These are phyloP conservation scores for Sarcophaga variegata DNA, from an alignment of 2,888 invertebrate genomes.

Conservation along the genomic window DNA sequence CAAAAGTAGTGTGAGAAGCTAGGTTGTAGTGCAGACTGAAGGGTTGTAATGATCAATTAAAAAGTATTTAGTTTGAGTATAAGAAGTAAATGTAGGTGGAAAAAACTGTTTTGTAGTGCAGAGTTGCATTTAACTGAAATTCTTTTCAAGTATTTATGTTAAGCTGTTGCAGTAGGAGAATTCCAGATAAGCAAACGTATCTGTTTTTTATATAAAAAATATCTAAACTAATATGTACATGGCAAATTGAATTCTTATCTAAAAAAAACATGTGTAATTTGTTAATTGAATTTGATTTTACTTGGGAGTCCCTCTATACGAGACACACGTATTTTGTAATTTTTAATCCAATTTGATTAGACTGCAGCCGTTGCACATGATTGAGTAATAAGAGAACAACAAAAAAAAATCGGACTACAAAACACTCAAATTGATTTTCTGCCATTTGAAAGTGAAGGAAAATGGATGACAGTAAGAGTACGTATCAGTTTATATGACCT, in stretches of 20 bases:
- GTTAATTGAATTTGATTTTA: constrained; percentile 49
- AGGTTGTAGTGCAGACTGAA: too few species aligned
- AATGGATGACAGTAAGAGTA: background rate
- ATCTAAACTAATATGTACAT: background rate
- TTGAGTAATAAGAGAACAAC: constrained; percentile 27
- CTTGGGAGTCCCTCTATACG: background rate
- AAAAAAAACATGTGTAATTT: background rate
- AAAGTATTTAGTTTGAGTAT: too few species aligned
- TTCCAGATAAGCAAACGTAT: too few species aligned
- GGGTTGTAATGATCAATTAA: too few species aligned
- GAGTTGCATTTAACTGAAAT: too few species aligned
- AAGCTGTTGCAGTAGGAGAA: too few species aligned
- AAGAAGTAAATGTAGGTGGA: too few species aligned
- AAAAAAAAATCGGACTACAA: constrained; percentile 1
- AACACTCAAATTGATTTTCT: constrained; percentile 72
- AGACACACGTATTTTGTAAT: constrained; percentile 26
- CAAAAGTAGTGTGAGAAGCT: too few species aligned
- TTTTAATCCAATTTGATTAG: constrained; percentile 67
- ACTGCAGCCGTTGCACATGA: constrained; percentile 31
- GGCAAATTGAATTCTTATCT: background rate
- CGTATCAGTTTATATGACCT: background rate
- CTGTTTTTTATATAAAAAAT: too few species aligned
- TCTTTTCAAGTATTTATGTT: too few species aligned
- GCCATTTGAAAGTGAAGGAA: constrained; percentile 59
- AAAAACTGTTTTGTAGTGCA: too few species aligned